Base-by-base conservation (phyloP, 2,797 vertebrate genomes). In the Myripristis murdjan region DNA sequence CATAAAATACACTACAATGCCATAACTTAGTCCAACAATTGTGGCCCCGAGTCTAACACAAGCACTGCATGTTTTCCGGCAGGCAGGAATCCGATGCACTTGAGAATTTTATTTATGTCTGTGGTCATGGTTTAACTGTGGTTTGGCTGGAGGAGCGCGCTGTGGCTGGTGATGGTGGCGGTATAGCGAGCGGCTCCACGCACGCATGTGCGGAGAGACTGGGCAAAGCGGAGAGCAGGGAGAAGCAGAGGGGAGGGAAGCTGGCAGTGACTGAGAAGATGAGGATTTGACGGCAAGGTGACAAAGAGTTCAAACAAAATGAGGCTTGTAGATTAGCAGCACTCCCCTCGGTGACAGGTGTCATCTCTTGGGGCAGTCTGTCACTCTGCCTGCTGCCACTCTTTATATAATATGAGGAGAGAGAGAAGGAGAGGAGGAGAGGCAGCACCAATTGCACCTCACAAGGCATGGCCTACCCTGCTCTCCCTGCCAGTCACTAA, bases 321-420 rank as follows among this genome's bases (percentile, higher is more conserved):
- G 97, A 97, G 97, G 97, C 97, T 97, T 96, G 95, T 95, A 96
- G 96, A 97, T 97, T 91, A 95, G 95, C 95, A 93, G 92, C 92
- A 95, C 95, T 96, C 96, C 95, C 95, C 94, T 94, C 95, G 91
- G 96, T 98, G 97, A 97, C 97, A 98, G 96, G 96, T 98, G 97
- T 97, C 96, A 97, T 97, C 98, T 98, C 96, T 95, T 95, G 96
- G 97, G 97, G 97, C 97, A 97, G 96, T 95, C 95, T 97, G 96
- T 96, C 94, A 94, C 95, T 96, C 96, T 97, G 96, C 96, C 95
- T 96, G 96, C 97, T 98, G 97, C 96, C 96, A 97, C 95, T 97
- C 96, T 96, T 96, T 96, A 96, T 97, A 97, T 96, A 94, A 93
- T 90, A 91, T 71, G 88, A 79, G 92, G 68, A 83, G 80, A 73